phyloP scores from a whole-genome alignment of 2,888 invertebrate genomes.

The Dorcus parallelipipedus region DNA sequence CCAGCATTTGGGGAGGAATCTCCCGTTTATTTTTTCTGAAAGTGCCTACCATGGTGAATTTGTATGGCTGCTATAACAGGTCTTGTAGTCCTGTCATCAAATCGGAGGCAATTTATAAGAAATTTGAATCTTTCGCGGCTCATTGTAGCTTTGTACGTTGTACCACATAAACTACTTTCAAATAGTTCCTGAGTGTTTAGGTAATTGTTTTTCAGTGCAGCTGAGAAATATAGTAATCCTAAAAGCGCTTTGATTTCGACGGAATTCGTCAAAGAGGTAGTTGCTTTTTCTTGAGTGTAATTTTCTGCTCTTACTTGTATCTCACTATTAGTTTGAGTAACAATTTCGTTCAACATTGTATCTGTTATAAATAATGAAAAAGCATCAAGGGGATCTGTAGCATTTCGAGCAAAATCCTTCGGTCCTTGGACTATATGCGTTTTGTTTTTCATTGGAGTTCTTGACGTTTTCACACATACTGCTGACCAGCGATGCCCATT shows the following conservation, averaged over 20 bases:
- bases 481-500: too few species aligned
- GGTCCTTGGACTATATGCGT: background rate
- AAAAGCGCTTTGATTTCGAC: background rate
- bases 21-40: too few species aligned
- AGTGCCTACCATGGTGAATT: too few species aligned
- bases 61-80: too few species aligned
- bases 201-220: background rate
- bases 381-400: background rate
- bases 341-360: too few species aligned
- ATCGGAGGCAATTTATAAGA: conserved; percentile 25
- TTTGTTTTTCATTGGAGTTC: too few species aligned
- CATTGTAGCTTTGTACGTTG: conserved; percentile 20
- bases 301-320: background rate
- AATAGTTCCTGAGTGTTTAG: conserved; percentile 3
- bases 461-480: too few species aligned
- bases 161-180: conserved; percentile 12
- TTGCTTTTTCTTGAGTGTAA: background rate
- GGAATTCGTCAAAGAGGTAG: background rate
- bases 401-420: background rate
- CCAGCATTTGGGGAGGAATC: too few species aligned
- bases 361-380: background rate
- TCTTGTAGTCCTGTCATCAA: conserved; percentile 28
- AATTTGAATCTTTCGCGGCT: conserved; percentile 26
- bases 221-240: background rate
- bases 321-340: background rate